phyloP scores from a whole-genome alignment of 1,140 invertebrate species.

The Radopholus similis region DNA sequence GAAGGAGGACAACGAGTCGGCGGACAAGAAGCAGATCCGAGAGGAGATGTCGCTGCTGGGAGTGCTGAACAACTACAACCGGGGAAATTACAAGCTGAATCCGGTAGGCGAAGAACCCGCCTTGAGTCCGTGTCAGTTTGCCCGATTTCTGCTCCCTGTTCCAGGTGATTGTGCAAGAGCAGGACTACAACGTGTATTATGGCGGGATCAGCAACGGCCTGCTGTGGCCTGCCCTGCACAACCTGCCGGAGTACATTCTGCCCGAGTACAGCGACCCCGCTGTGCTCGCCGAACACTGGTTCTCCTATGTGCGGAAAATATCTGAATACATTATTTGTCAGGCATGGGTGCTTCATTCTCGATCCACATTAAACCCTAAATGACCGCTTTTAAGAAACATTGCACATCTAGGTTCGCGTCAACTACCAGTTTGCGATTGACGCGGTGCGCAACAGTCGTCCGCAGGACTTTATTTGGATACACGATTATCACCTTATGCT shows the following conservation, averaged over 20 bases:
- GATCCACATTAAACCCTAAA: no score
- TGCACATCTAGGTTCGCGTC: no score
- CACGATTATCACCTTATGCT: slow-evolving; percentile 60
- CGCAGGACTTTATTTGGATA: slow-evolving; percentile 60
- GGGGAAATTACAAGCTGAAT: slow-evolving; percentile 58
- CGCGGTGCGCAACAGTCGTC: slow-evolving; percentile 56
- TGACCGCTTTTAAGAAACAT: no score
- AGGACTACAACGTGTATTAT: slow-evolving; percentile 58
- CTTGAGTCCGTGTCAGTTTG: not conserved
- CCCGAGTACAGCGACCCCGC: slow-evolving; percentile 53
- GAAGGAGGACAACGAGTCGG: slow-evolving; percentile 39
- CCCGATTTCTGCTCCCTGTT: not conserved
- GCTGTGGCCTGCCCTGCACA: slow-evolving; percentile 58
- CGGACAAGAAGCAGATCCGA: slow-evolving; percentile 23
- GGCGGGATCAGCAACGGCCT: slow-evolving; percentile 58
- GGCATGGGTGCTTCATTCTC: no score
- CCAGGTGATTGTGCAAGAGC: slow-evolving; percentile 51
- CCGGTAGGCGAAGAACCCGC: slow-evolving; percentile 18
- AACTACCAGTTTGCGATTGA: slow-evolving; percentile 59
- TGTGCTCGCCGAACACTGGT: slow-evolving; percentile 52
- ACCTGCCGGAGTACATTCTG: slow-evolving; percentile 60
- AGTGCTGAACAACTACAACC: slow-evolving; percentile 58
- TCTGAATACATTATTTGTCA: no score
- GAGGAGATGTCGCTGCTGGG: slow-evolving; percentile 59
- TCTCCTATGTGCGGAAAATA: slow-evolving; percentile 54